A percentile compares a stretch with the other conserved stretches of the same genome.
Evolutionary conservation across 2,113 vertebrate genomes (phyloP).

Genomic region (Microcebus lehilahytsara): DNA sequence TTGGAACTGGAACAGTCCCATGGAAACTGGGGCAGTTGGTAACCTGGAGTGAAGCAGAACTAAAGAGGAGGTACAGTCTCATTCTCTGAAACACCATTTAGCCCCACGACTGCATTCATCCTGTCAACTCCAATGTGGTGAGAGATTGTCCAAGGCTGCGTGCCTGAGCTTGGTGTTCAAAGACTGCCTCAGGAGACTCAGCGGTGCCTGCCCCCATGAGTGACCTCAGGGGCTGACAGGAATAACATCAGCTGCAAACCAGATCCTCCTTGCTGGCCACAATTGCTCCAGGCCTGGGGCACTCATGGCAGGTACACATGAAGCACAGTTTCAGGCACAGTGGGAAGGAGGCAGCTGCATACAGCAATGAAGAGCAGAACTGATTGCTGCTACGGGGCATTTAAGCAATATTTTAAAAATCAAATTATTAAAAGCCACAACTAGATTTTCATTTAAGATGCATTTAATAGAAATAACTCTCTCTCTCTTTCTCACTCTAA

Average conservation of each 20-base stretch:
- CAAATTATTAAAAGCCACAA: not conserved
- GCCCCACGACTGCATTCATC: not conserved
- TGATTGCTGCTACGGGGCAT: not conserved
- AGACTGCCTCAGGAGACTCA: slow-evolving; percentile 21
- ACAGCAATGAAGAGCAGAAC: not conserved
- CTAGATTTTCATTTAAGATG: not conserved
- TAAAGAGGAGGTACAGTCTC: not conserved
- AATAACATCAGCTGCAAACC: slow-evolving; percentile 2
- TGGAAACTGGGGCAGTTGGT: slow-evolving; percentile 61
- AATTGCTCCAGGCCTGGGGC: not conserved
- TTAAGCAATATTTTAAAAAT: not conserved
- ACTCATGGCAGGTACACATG: fast-evolving
- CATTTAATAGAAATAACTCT: not conserved
- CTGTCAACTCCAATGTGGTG: not conserved
- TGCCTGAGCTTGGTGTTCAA: not conserved
- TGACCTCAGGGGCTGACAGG: not conserved
- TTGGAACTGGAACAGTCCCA: slow-evolving; percentile 1
- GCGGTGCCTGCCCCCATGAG: not conserved
- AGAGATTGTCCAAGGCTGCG: not conserved
- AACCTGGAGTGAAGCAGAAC: slow-evolving; percentile 17
- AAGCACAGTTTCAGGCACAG: not conserved
- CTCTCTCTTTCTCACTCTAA: not conserved
- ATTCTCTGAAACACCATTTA: slow-evolving; percentile 35
- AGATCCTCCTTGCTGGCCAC: not conserved
- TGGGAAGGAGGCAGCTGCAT: not conserved